A percentile compares a stretch with the other conserved stretches of the same genome.
Conservation (phyloP, 2,113 vertebrate species). For the Edolisoma coerulescens region DNA sequence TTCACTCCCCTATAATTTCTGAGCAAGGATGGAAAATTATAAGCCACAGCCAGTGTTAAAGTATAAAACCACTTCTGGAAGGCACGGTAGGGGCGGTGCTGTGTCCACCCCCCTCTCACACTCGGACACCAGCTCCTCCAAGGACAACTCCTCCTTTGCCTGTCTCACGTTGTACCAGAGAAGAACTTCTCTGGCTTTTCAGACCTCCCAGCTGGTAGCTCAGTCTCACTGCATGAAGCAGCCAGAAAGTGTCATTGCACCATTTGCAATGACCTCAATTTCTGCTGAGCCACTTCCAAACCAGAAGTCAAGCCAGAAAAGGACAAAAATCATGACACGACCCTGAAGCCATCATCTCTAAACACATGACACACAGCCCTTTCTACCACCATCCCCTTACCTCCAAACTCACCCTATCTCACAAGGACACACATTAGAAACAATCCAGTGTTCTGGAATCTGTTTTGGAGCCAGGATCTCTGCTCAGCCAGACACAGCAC, state of each 20-base stretch:
- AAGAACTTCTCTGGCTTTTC: neutral
- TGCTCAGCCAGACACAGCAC: accelerated
- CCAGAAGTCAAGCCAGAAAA: neutral
- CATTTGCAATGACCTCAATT: neutral
- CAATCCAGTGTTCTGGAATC: neutral
- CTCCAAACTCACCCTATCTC: neutral
- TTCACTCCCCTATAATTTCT: constrained; percentile 30
- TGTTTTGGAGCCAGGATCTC: neutral
- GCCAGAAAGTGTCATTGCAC: neutral
- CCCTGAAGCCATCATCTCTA: neutral
- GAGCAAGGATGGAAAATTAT: constrained; percentile 5
- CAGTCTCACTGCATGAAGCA: neutral
- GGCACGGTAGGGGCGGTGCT: accelerated
- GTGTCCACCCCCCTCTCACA: accelerated
- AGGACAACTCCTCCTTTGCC: neutral
- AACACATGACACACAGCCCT: accelerated
- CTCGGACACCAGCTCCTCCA: neutral
- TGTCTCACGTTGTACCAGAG: neutral
- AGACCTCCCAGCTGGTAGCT: neutral
- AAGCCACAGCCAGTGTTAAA: neutral
- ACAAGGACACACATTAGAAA: neutral
- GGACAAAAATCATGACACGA: neutral
- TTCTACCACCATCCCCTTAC: neutral
- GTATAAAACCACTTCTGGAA: neutral
- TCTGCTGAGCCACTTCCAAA: neutral